Conservation (phyloP, 1,140 invertebrate genomes). For the Melipona quadrifasciata region DNA sequence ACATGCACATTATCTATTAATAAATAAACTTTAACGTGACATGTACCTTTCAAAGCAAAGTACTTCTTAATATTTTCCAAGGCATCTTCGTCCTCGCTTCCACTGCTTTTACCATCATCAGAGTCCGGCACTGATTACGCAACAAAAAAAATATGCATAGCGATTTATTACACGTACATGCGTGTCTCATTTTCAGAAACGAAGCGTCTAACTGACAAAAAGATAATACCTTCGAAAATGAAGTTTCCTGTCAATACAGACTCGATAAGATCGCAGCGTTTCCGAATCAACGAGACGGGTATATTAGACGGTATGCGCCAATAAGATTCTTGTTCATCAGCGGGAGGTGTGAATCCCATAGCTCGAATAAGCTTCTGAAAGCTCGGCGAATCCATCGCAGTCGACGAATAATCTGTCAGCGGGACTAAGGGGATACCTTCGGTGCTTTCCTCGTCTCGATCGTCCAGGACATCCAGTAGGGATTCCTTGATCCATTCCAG, state of each 20-base stretch:
- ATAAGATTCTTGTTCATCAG: conserved; percentile 84
- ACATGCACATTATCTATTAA: not conserved
- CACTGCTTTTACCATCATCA: conserved; percentile 28
- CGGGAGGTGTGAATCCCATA: conserved; percentile 83
- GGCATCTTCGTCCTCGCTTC: conserved; percentile 66
- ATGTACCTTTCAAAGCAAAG: conserved; percentile 48
- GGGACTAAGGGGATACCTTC: conserved; percentile 87
- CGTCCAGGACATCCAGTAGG: conserved; percentile 84
- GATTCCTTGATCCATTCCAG: conserved; percentile 85
- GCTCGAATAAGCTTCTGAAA: conserved; percentile 84
- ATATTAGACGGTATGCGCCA: conserved; percentile 84
- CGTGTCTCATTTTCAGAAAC: not conserved
- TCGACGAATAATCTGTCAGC: conserved; percentile 82
- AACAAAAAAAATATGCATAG: not conserved
- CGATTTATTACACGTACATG: not conserved
- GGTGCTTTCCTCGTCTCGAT: conserved; percentile 82
- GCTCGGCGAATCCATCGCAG: conserved; percentile 83
- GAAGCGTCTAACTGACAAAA: not conserved
- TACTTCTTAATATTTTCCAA: conserved; percentile 70
- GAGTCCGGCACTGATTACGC: not conserved
- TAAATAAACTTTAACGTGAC: not conserved
- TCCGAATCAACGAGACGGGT: conserved; percentile 80
- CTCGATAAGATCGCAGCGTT: conserved; percentile 76
- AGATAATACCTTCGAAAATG: conserved; percentile 66
- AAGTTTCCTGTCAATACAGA: conserved; percentile 79